These are phyloP conservation scores for Acronicta leporina DNA, from an alignment of 2,888 invertebrate species.

Conservation along the genomic window DNA sequence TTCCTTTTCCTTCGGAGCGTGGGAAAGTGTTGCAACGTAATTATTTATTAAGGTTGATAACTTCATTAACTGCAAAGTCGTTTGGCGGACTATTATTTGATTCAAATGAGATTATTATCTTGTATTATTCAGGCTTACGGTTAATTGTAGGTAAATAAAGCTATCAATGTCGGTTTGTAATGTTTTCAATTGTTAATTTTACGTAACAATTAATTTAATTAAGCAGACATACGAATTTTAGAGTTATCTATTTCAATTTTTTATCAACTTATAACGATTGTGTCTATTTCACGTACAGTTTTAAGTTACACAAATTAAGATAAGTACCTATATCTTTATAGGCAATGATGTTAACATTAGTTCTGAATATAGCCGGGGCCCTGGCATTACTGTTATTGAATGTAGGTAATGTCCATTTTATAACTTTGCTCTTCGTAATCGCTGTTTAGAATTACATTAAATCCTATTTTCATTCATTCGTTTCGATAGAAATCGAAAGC, in stretches of 20 bases:
- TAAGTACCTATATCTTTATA: no score
- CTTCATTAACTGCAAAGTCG: conserved; percentile 45
- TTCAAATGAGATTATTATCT: conserved; percentile 29
- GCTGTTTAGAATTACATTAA: conserved; percentile 10
- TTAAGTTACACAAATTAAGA: no score
- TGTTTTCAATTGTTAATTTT: conserved; percentile 1
- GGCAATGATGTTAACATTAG: no score
- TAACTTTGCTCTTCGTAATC: not conserved
- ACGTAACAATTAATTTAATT: not conserved
- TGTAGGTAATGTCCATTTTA: not conserved
- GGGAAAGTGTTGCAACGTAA: conserved; percentile 54
- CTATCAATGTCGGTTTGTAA: conserved; percentile 15
- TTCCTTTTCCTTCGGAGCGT: conserved; percentile 58
- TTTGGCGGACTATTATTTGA: conserved; percentile 31
- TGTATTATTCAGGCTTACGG: conserved; percentile 17
- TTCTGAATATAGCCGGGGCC: not conserved
- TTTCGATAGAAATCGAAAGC: conserved; percentile 23
- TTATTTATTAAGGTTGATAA: conserved; percentile 41
- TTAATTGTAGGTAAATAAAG: conserved; percentile 24
- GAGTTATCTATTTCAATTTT: not conserved
- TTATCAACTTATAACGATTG: no score
- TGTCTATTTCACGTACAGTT: no score
- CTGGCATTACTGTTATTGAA: not conserved
- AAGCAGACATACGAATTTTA: not conserved
- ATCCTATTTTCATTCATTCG: conserved; percentile 11